Conservation (phyloP, 2,797 vertebrate species). For the Anas acuta region DNA sequence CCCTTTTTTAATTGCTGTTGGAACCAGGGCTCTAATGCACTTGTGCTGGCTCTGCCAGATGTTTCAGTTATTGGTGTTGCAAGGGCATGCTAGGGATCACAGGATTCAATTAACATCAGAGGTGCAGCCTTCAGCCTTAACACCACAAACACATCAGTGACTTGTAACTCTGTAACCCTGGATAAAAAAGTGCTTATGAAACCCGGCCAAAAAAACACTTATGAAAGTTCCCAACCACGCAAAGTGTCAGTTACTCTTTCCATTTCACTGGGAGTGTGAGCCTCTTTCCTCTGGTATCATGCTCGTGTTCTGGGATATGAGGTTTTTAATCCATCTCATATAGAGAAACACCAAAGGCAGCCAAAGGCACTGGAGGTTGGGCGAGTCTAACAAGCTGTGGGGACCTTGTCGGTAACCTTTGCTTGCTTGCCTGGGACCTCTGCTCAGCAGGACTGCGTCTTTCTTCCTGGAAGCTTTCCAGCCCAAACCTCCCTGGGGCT, state of each 20-base stretch:
- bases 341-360: background rate
- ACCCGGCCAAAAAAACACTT: background rate
- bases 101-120: background rate
- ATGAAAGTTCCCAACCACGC: background rate
- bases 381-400: background rate
- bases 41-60: constrained; percentile 13
- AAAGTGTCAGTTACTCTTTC: background rate
- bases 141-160: background rate
- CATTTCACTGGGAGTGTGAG: background rate
- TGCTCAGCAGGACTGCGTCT: background rate
- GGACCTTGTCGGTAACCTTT: background rate
- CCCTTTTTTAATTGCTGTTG: background rate
- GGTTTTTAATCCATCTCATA: background rate
- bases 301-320: background rate
- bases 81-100: background rate
- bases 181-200: background rate
- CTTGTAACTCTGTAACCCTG: background rate
- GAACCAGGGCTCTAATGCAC: background rate
- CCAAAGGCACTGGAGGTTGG: background rate
- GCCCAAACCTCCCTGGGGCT: background rate
- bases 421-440: background rate
- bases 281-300: background rate
- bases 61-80: background rate
- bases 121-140: background rate
- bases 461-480: background rate